phyloP scores from a whole-genome alignment of 2,888 invertebrate genomes.

The Xestobium rufovillosum region DNA sequence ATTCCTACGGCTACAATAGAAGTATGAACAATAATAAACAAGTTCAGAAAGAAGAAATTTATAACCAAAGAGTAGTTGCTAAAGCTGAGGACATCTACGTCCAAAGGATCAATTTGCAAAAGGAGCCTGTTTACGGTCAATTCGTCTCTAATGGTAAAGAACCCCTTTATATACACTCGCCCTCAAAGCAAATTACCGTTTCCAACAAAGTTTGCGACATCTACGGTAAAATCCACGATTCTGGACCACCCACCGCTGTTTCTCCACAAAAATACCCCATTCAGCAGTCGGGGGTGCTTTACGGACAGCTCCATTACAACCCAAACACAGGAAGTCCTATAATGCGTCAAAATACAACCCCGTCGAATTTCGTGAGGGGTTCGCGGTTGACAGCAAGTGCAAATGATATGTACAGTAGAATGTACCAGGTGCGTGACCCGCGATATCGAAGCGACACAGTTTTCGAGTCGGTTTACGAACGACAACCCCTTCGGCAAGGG shows the following conservation, averaged over 20 bases:
- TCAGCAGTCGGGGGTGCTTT: constrained; percentile 35
- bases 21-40: neutral
- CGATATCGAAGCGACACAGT: constrained; percentile 17
- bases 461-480: constrained; percentile 11
- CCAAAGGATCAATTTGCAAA: constrained; percentile 17
- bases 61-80: constrained; percentile 8
- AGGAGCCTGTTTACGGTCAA: constrained; percentile 28
- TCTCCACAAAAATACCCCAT: constrained; percentile 19
- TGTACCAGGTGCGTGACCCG: constrained; percentile 16
- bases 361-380: constrained; percentile 36
- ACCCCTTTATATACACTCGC: constrained; percentile 23
- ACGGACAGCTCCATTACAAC: constrained; percentile 36
- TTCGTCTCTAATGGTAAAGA: constrained; percentile 15
- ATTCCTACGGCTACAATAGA: neutral
- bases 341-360: constrained; percentile 26
- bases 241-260: constrained; percentile 19
- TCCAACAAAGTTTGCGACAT: constrained; percentile 41
- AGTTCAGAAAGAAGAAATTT: constrained; percentile 4
- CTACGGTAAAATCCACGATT: constrained; percentile 42
- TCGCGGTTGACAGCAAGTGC: constrained; percentile 40
- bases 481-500: constrained; percentile 11
- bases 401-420: constrained; percentile 38
- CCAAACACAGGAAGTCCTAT: constrained; percentile 20
- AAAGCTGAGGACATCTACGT: constrained; percentile 19
- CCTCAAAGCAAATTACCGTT: constrained; percentile 31